These are phyloP conservation scores for Megathymus violae DNA, from an alignment of 1,140 invertebrate genomes.

Conservation along the genomic window DNA sequence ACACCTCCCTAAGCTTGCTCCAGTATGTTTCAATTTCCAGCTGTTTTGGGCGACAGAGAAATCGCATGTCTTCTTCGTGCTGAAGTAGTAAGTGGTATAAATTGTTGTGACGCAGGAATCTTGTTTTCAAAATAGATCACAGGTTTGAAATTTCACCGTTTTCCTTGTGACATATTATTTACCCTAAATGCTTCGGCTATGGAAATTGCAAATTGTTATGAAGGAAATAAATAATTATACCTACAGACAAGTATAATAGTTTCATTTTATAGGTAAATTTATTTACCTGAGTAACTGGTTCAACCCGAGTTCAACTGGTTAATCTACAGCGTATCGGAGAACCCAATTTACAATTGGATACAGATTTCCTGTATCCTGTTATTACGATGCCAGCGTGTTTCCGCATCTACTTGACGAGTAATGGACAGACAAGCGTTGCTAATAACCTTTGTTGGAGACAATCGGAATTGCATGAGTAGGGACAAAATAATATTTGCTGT, in stretches of 20 bases:
- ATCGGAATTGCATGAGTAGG: conserved; percentile 5
- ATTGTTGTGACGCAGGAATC: too few species aligned
- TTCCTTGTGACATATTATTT: too few species aligned
- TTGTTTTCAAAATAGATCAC: too few species aligned
- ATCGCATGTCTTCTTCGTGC: conserved; percentile 75
- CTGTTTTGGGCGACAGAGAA: conserved; percentile 66
- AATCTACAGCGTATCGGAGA: neutral
- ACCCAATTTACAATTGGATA: conserved; percentile 5
- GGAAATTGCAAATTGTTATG: too few species aligned
- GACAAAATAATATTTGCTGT: too few species aligned
- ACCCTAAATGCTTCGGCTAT: too few species aligned
- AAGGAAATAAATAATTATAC: too few species aligned
- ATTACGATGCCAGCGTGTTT: conserved; percentile 5
- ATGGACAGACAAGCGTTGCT: conserved; percentile 4
- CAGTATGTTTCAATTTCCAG: conserved; percentile 72
- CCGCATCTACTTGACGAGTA: conserved; percentile 4
- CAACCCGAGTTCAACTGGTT: too few species aligned
- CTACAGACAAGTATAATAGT: too few species aligned
- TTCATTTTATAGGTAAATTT: too few species aligned
- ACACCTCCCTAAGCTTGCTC: conserved; percentile 66
- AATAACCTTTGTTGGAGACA: neutral
- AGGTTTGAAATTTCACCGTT: too few species aligned
- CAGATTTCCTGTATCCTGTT: conserved; percentile 5
- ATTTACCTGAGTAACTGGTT: too few species aligned
- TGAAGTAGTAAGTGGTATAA: conserved; percentile 43